Base-by-base conservation (phyloP, 2,113 vertebrate species). In the Dicentrarchus labrax region DNA sequence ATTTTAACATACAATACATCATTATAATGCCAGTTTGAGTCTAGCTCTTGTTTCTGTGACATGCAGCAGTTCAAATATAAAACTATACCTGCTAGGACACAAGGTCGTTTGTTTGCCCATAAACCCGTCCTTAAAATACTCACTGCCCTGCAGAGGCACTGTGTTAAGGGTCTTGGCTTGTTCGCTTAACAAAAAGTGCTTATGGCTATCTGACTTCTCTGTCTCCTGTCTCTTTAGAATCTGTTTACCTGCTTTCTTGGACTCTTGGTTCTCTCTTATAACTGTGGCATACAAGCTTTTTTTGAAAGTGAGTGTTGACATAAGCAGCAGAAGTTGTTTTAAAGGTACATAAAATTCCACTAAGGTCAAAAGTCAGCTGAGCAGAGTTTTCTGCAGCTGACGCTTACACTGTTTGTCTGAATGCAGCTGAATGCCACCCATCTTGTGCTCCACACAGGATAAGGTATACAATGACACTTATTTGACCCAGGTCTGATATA, bases 141-240 rank as follows among this genome's bases (percentile, higher is more conserved):
- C 24, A 48, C 51, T 39, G 60, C 13, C 59, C 38, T 36, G n/a
- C 47, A 51, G 36, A 41, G 24, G 54, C 6, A 19, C 39, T 43
- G 39, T 64, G 22, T 12, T 16, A 15, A 16, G 30, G n/a, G 45
- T 6, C 24, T 30, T 71, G 57, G 10, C 12, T 69, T 11, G 16
- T 9, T 30, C 70, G n/a, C 7, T 51, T 76, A 39, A 72, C 19
- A 16, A n/a, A 21, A 56, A 30, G 15, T 50, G 59, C 36, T 74
- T 21, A 71, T 17, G 59, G 38, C 62, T 3, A 45, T 47, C 48
- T 76, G 76, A 56, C 67, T n/a, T 62, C 24, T 72, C 51, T 45
- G 39, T 57, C 16, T 45, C 15, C 51, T 45, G 39, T 57, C 16
- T 45, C 15, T 48, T 36, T 6, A 43, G 36, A 54, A 17, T 4